phyloP scores from a whole-genome alignment of 2,888 invertebrate species.

The Dendrolimus houi region DNA sequence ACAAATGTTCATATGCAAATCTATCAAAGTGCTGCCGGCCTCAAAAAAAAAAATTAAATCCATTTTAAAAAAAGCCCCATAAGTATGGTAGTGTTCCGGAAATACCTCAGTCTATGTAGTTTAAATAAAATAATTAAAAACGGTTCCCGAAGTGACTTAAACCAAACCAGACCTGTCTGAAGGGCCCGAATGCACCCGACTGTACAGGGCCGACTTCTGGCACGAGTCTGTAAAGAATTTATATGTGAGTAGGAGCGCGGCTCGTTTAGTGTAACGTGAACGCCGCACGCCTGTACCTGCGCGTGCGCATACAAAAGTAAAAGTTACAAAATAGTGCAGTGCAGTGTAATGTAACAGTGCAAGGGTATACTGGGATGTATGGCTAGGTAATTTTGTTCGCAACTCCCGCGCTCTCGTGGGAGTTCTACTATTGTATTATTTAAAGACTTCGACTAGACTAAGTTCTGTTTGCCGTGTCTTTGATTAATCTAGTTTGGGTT shows the following conservation, averaged over 20 bases:
- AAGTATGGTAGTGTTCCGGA: too few relatives aligned
- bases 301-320: constrained; percentile 10
- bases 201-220: constrained; percentile 63
- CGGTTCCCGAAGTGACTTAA: not conserved
- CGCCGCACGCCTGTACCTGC: constrained; percentile 14
- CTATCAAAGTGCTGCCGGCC: too few relatives aligned
- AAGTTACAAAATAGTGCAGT: constrained; percentile 6
- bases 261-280: constrained; percentile 37
- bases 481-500: too few relatives aligned
- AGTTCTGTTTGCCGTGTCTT: too few relatives aligned
- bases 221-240: constrained; percentile 71
- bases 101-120: too few relatives aligned
- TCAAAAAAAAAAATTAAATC: too few relatives aligned
- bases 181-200: constrained; percentile 38
- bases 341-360: constrained; percentile 19
- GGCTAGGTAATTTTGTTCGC: constrained; percentile 41
- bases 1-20: too few relatives aligned
- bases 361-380: constrained; percentile 48
- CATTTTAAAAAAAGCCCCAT: too few relatives aligned
- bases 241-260: constrained; percentile 58
- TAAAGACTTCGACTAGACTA: not conserved
- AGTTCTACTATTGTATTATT: constrained; percentile 12
- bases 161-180: constrained; percentile 13
- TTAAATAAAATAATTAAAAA: too few relatives aligned
- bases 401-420: constrained; percentile 24